phyloP scores from a whole-genome alignment of 2,797 vertebrate species.

The Sebastes hopkinsi region DNA sequence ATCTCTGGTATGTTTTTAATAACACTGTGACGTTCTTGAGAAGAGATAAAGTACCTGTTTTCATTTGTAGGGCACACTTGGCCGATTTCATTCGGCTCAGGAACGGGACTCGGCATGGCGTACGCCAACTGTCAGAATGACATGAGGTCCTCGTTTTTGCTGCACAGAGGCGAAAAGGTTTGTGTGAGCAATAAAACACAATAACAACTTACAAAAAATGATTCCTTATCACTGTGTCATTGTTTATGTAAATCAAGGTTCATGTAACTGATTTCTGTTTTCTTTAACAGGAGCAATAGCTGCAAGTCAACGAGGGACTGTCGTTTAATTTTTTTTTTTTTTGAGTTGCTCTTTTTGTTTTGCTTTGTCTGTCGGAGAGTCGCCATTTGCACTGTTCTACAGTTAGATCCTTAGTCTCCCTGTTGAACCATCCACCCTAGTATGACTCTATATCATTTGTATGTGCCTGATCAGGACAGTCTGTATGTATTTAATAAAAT shows the following conservation, averaged over 20 bases:
- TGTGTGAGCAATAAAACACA: constrained; percentile 24
- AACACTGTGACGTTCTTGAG: neutral
- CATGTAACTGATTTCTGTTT: constrained; percentile 26
- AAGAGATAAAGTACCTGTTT: constrained; percentile 16
- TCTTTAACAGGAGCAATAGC: constrained; percentile 76
- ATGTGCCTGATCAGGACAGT: constrained; percentile 66
- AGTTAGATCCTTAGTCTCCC: constrained; percentile 39
- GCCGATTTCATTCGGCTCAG: constrained; percentile 90
- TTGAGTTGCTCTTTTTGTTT: constrained; percentile 16
- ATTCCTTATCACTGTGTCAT: neutral
- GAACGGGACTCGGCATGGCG: constrained; percentile 94
- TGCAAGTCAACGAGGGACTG: constrained; percentile 42
- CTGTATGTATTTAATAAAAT: constrained; percentile 82
- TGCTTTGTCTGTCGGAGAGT: constrained; percentile 42
- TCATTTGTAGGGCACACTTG: constrained; percentile 88
- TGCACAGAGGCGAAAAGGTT: constrained; percentile 91
- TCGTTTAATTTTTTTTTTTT: neutral
- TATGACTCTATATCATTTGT: constrained; percentile 53
- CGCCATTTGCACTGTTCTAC: constrained; percentile 63
- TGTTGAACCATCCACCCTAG: constrained; percentile 37
- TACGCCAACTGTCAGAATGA: constrained; percentile 98
- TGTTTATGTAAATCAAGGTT: neutral
- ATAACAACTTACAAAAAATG: neutral
- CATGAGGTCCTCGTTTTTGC: constrained; percentile 90
- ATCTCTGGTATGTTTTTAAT: constrained; percentile 5